Evolutionary conservation across 2,113 vertebrate species (phyloP).

Genomic region (Forbesichthys papilliferus): DNA sequence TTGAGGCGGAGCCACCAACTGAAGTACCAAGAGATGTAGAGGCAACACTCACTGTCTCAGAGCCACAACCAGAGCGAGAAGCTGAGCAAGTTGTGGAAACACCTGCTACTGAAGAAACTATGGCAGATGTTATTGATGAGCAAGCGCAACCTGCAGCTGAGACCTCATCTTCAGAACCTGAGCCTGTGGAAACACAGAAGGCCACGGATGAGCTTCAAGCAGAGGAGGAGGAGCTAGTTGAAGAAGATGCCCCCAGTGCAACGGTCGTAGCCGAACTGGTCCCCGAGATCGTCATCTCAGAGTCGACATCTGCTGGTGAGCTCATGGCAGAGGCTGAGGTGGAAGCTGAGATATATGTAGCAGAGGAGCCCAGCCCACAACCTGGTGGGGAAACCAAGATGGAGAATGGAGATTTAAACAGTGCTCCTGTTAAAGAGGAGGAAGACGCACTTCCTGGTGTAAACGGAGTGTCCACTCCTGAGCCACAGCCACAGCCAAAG

Average conservation of each 20-base stretch:
- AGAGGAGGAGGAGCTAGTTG: slow-evolving; percentile 29
- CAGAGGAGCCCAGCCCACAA: slow-evolving; percentile 34
- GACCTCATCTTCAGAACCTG: slow-evolving; percentile 26
- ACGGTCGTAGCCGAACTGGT: slow-evolving; percentile 53
- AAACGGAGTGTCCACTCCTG: slow-evolving; percentile 55
- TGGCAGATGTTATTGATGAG: slow-evolving; percentile 32
- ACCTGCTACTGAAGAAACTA: neutral
- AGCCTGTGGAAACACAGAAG: slow-evolving; percentile 25
- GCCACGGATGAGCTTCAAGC: slow-evolving; percentile 15
- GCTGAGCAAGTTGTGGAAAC: slow-evolving; percentile 13
- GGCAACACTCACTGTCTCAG: slow-evolving; percentile 14
- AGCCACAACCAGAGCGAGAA: slow-evolving; percentile 27
- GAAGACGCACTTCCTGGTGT: slow-evolving; percentile 45
- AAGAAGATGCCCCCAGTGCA: slow-evolving; percentile 17
- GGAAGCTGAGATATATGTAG: slow-evolving; percentile 17
- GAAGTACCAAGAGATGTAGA: slow-evolving; percentile 4
- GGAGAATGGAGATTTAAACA: slow-evolving; percentile 72
- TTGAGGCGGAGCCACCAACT: slow-evolving; percentile 17
- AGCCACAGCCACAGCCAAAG: slow-evolving; percentile 37
- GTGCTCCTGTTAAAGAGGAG: slow-evolving; percentile 36
- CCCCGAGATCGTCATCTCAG: slow-evolving; percentile 71
- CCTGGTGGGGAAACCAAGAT: slow-evolving; percentile 50
- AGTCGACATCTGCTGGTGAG: slow-evolving; percentile 53
- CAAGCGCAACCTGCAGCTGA: slow-evolving; percentile 22
- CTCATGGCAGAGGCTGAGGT: slow-evolving; percentile 42